Conservation (phyloP, 1,140 invertebrate species). For the Trichomalopsis sarcophagae region DNA sequence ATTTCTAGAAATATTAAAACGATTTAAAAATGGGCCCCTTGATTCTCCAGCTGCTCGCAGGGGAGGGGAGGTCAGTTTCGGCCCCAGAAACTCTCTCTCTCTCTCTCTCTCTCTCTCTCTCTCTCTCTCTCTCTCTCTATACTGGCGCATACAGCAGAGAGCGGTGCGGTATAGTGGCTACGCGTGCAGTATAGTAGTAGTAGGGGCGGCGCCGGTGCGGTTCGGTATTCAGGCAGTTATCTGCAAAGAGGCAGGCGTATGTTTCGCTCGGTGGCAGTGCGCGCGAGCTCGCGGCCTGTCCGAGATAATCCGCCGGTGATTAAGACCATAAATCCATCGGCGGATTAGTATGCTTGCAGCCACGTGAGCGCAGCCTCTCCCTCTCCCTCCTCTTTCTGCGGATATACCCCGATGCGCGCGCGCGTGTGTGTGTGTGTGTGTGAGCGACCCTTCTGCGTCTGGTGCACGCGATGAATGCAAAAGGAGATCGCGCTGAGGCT, state of each 20-base stretch:
- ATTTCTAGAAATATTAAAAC: too few relatives aligned
- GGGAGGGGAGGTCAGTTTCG: not conserved
- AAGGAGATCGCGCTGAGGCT: not conserved
- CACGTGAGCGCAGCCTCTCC: slow-evolving; percentile 50
- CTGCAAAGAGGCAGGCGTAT: slow-evolving; percentile 73
- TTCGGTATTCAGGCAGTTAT: slow-evolving; percentile 67
- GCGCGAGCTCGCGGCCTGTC: slow-evolving; percentile 66
- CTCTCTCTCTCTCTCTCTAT: too few relatives aligned
- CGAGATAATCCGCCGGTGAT: slow-evolving; percentile 78
- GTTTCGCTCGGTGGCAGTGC: slow-evolving; percentile 68
- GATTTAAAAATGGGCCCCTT: too few relatives aligned
- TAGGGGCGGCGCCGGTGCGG: slow-evolving; percentile 17
- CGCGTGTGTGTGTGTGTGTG: too few relatives aligned
- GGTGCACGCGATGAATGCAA: slow-evolving; percentile 42
- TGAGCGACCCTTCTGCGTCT: too few relatives aligned
- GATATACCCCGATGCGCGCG: not conserved
- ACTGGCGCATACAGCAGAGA: not conserved
- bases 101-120: too few relatives aligned
- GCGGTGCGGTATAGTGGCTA: too few relatives aligned
- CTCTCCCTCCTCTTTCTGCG: slow-evolving; percentile 17
- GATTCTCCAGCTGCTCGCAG: too few relatives aligned
- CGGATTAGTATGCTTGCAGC: slow-evolving; percentile 75
- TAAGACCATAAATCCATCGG: slow-evolving; percentile 80
- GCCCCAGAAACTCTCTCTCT: not conserved
- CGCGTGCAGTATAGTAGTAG: not conserved